Evolutionary conservation across 2,888 invertebrate genomes (phyloP).

Genomic region (Cosmia pyralina): DNA sequence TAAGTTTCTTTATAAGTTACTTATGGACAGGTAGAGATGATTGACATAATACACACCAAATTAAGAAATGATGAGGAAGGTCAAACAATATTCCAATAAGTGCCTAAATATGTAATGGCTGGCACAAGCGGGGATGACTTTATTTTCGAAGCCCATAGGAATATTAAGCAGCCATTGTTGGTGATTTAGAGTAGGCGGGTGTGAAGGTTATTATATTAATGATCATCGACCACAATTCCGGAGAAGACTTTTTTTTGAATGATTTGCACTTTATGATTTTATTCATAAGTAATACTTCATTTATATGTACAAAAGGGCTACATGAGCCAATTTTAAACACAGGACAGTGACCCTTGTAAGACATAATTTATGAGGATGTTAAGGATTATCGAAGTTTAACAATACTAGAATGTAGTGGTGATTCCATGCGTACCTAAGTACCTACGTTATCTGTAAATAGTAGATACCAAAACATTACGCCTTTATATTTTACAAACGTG

Average conservation of each 20-base stretch:
- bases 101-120: neutral
- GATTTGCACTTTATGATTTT: neutral
- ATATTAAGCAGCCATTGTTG: constrained; percentile 30
- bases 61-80: neutral
- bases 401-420: neutral
- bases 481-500: constrained; percentile 32
- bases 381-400: neutral
- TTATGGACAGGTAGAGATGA: neutral
- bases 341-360: neutral
- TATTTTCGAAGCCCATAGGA: neutral
- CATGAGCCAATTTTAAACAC: neutral
- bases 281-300: neutral
- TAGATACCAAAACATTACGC: constrained; percentile 7
- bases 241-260: neutral
- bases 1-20: neutral
- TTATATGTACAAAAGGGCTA: neutral
- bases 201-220: constrained; percentile 17
- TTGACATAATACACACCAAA: neutral
- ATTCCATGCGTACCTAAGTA: neutral
- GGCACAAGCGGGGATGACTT: neutral
- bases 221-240: constrained; percentile 10
- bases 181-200: constrained; percentile 15
- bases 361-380: neutral
- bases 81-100: neutral
- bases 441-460: neutral